phyloP scores from a whole-genome alignment of 2,113 vertebrate genomes.

The Corvus moneduloides region DNA sequence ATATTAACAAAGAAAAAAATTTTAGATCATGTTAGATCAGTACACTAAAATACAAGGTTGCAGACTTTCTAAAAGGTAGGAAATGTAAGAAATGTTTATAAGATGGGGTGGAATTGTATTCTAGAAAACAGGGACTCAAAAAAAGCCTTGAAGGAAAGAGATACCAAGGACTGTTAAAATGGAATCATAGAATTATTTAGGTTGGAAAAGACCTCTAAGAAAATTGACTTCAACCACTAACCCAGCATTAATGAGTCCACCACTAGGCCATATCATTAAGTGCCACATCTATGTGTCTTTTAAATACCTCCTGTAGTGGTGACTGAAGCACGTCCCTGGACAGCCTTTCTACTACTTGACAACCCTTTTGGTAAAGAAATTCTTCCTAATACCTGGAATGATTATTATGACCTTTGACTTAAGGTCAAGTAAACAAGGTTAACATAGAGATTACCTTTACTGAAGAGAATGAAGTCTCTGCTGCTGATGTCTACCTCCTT shows the following conservation, averaged over 20 bases:
- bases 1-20: not conserved
- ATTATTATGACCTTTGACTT: not conserved
- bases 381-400: not conserved
- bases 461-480: not conserved
- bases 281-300: not conserved
- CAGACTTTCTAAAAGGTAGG: not conserved
- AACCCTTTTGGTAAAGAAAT: not conserved
- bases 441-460: not conserved
- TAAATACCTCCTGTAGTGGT: not conserved
- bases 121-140: not conserved
- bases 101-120: not conserved
- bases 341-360: not conserved
- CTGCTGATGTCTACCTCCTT: not conserved
- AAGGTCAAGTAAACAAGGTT: not conserved
- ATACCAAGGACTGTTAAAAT: not conserved
- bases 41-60: not conserved
- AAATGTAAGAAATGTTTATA: not conserved
- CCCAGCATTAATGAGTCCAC: not conserved
- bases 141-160: not conserved
- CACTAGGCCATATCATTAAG: not conserved
- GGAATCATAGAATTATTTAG: not conserved
- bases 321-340: not conserved
- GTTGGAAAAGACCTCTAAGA: not conserved
- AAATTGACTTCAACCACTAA: not conserved
- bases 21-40: not conserved